Conservation (phyloP, 37 sponge, comb jelly and placozoan species). For the Crambe crambe region DNA sequence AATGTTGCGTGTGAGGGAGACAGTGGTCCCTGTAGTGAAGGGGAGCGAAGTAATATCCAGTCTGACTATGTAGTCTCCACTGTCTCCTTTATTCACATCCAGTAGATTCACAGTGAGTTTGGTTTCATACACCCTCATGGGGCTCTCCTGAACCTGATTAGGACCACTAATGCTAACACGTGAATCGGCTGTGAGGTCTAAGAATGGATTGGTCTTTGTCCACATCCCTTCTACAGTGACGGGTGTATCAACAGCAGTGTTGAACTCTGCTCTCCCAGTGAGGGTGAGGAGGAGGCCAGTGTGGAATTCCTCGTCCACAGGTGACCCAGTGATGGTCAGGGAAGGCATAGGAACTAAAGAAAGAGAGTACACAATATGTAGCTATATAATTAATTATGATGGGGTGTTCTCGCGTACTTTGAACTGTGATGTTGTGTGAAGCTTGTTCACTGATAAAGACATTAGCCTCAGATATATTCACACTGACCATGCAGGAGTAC, state of each 20-base stretch:
- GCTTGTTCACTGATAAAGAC: not conserved
- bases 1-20: not conserved
- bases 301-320: conserved; percentile 30
- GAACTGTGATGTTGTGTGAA: not conserved
- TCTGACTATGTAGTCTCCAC: conserved; percentile 6
- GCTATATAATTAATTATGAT: not conserved
- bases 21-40: conserved; percentile 8
- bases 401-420: not conserved
- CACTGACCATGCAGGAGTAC: too few species aligned
- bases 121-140: not conserved
- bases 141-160: not conserved
- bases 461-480: too few species aligned
- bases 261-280: conserved; percentile 6
- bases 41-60: not conserved
- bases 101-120: conserved; percentile 3
- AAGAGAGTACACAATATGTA: too few species aligned
- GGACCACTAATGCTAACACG: not conserved
- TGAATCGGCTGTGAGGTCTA: not conserved
- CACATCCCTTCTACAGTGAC: not conserved
- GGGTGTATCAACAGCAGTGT: conserved; percentile 13
- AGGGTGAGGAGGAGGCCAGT: conserved; percentile 21
- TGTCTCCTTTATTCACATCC: not conserved
- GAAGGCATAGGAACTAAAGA: conserved; percentile 9
- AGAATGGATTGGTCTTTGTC: conserved; percentile 1
- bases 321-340: conserved; percentile 6